These are phyloP conservation scores for Cosmorhoe ocellata DNA, from an alignment of 2,888 invertebrate genomes.

Conservation along the genomic window DNA sequence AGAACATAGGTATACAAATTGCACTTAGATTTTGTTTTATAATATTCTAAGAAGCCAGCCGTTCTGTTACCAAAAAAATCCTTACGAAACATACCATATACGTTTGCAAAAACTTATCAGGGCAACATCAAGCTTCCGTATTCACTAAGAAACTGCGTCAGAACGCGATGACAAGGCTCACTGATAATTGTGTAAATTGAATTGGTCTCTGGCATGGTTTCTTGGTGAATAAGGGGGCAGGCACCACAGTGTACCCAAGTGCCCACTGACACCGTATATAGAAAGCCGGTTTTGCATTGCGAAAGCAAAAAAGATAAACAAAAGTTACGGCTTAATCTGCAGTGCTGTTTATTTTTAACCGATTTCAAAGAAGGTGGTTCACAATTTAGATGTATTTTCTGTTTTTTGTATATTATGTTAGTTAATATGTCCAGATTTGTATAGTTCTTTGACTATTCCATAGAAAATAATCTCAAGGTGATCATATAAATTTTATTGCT, in stretches of 20 bases:
- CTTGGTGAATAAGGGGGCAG: background rate
- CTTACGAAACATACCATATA: constrained; percentile 7
- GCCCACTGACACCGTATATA: constrained; percentile 30
- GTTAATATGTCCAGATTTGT: too few relatives aligned
- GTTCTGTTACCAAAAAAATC: constrained; percentile 3
- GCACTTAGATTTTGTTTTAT: background rate
- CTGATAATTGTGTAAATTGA: too few relatives aligned
- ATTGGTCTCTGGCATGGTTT: background rate
- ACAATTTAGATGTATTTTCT: background rate
- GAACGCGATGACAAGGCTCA: too few relatives aligned
- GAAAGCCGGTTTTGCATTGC: constrained; percentile 40
- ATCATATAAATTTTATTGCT: too few relatives aligned
- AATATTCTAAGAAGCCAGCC: constrained; percentile 1
- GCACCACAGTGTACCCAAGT: background rate
- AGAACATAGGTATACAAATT: too few relatives aligned
- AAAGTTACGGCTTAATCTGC: constrained; percentile 29
- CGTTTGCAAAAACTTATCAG: constrained; percentile 12
- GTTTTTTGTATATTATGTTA: background rate
- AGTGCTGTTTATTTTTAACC: constrained; percentile 4
- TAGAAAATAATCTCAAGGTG: too few relatives aligned
- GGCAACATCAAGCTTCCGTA: constrained; percentile 2
- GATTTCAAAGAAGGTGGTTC: too few relatives aligned
- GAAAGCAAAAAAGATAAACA: constrained; percentile 43
- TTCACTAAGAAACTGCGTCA: background rate
- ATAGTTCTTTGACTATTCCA: too few relatives aligned